Conservation (phyloP, 2,888 invertebrate genomes). For the Sesamia inferens region DNA sequence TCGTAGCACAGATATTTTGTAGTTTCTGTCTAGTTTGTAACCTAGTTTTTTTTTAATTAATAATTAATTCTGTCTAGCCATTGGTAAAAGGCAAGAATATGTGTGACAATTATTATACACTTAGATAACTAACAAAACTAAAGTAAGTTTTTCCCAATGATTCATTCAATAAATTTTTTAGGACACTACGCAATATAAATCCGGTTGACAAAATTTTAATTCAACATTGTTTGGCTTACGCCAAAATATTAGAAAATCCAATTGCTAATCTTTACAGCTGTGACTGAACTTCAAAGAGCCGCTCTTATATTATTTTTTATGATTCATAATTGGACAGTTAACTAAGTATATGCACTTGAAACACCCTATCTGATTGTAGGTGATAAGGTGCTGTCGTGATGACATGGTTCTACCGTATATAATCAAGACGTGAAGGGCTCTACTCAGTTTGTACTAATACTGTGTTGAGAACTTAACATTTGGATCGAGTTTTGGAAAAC, state of each 20-base stretch:
- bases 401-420: constrained; percentile 52
- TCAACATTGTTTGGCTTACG: constrained; percentile 7
- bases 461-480: constrained; percentile 10
- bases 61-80: too few relatives aligned
- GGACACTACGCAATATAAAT: background rate
- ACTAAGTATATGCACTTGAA: constrained; percentile 41
- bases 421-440: constrained; percentile 28
- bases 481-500: constrained; percentile 1
- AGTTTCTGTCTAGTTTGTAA: too few relatives aligned
- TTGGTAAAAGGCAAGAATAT: too few relatives aligned
- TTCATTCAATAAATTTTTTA: background rate
- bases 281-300: constrained; percentile 59
- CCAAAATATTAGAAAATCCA: constrained; percentile 33
- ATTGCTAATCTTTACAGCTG: constrained; percentile 57
- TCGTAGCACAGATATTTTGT: too few relatives aligned
- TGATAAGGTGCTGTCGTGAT: constrained; percentile 58
- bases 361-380: constrained; percentile 49
- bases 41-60: too few relatives aligned
- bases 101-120: too few relatives aligned
- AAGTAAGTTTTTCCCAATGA: background rate
- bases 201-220: background rate
- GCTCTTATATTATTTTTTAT: constrained; percentile 46
- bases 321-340: constrained; percentile 52
- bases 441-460: constrained; percentile 29
- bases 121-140: background rate